Evolutionary conservation across 2,113 vertebrate genomes (phyloP).

Genomic region (Tetrax tetrax): DNA sequence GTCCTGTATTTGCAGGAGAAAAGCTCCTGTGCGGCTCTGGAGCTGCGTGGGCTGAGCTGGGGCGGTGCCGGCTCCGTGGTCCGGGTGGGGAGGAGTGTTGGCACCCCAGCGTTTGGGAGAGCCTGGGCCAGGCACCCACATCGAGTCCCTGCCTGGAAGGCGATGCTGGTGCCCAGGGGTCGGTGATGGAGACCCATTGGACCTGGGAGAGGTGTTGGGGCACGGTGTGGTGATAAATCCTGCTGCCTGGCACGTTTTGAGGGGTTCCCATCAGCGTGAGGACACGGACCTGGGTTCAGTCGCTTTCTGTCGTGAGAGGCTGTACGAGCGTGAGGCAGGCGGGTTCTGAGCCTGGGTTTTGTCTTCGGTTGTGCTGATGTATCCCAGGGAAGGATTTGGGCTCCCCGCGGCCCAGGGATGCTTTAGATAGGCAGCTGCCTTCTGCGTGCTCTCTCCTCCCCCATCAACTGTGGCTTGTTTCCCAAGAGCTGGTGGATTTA

Average conservation of each 20-base stretch:
- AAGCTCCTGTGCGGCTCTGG: background rate
- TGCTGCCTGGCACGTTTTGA: accelerated
- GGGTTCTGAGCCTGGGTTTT: background rate
- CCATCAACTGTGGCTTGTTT: background rate
- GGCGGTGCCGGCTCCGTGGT: accelerated
- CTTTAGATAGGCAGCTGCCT: background rate
- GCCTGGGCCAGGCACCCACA: accelerated
- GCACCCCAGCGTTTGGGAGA: background rate
- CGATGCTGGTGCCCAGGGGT: background rate
- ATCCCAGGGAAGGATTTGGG: background rate
- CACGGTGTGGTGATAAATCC: accelerated
- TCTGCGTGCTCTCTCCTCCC: background rate
- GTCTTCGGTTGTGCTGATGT: background rate
- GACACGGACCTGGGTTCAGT: background rate
- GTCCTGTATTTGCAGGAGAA: background rate
- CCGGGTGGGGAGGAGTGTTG: accelerated
- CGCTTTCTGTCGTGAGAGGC: accelerated
- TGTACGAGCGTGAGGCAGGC: background rate
- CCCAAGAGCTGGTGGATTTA: background rate
- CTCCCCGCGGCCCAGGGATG: accelerated
- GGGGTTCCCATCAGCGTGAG: accelerated
- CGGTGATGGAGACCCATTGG: accelerated
- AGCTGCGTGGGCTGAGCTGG: background rate
- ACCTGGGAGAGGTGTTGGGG: background rate
- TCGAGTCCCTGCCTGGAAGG: background rate